Evolutionary conservation across 2,797 vertebrate species (phyloP), one percentile per base, ranked within the genome.

Genomic region (Hypotaenidia philippensis): DNA sequence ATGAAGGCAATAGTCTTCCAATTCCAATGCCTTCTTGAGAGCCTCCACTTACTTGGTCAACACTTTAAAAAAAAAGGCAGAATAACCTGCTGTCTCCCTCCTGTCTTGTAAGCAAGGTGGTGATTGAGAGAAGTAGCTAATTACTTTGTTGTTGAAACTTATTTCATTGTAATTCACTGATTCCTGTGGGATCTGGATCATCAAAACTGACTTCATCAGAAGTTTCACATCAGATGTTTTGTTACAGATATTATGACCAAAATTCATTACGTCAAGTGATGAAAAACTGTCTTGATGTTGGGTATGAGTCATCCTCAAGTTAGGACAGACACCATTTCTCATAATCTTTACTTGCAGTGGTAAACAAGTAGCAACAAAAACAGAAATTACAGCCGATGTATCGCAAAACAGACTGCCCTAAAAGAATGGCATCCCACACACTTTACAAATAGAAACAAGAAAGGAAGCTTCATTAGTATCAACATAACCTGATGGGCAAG

Each of bases 171-270:
- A 77, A 77, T 49, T 87, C 53, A 75, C 49, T 2, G 14, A 71
- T 91, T 94, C 76, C 64, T 78, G 45, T 41, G 53, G 40, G 32
- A 87, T 32, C 14, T 45, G 69, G 53, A 32, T 93, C 27, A 1
- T 80, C 79, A 87, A 77, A 94, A 92, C 53, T 20, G 75, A 74
- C 79, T 95, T 90, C 29, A 89, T 63, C 74, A 38, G 13, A 87
- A 92, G 74, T 79, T 92, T 92, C 78, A 53, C 41, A 87, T 61
- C n/a, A 75, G 15, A 57, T 92, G 53, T 80, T 92, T 91, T 85
- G 78, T 31, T 92, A 82, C 20, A 83, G 87, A 82, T 79, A 87
- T 21, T 72, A 71, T 5, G 60, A 83, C 36, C 72, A 85, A 91
- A 94, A 86, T 86, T 87, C 64, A 77, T 85, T 89, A 89, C 31